phyloP scores from a whole-genome alignment of 2,113 vertebrate species.

The Nesospiza acunhae region DNA sequence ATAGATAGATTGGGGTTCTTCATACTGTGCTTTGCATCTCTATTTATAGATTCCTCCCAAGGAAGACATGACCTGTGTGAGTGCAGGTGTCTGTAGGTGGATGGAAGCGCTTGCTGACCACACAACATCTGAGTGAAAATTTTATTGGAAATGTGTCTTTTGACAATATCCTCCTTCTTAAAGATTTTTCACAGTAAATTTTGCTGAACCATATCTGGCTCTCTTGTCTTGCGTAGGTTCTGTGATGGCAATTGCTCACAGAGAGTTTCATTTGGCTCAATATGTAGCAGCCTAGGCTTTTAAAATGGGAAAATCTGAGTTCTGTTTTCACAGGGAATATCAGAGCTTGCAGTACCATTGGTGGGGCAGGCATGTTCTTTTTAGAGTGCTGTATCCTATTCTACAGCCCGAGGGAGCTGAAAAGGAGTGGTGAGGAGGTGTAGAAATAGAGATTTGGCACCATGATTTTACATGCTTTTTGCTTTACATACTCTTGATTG shows the following conservation, averaged over 20 bases:
- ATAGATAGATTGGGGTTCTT: background rate
- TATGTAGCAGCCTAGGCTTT: background rate
- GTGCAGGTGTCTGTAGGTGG: background rate
- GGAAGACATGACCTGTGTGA: background rate
- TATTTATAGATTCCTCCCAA: background rate
- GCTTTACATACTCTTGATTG: background rate
- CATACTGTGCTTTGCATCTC: background rate
- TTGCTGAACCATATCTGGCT: conserved; percentile 16
- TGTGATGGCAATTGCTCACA: background rate
- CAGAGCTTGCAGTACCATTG: background rate
- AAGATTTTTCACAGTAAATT: background rate
- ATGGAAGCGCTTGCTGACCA: background rate
- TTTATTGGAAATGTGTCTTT: background rate
- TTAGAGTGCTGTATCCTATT: background rate
- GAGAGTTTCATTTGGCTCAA: conserved; percentile 28
- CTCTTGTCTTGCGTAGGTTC: conserved; percentile 1
- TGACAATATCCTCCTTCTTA: background rate
- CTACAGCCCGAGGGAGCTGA: background rate
- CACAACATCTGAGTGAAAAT: background rate
- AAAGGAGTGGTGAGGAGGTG: background rate
- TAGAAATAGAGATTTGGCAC: background rate
- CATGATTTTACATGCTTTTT: conserved; percentile 11
- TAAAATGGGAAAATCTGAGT: conserved; percentile 12
- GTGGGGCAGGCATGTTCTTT: background rate
- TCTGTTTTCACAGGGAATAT: background rate